These are phyloP conservation scores for Mystacornis crossleyi DNA, from an alignment of 2,113 vertebrate species.

Conservation along the genomic window DNA sequence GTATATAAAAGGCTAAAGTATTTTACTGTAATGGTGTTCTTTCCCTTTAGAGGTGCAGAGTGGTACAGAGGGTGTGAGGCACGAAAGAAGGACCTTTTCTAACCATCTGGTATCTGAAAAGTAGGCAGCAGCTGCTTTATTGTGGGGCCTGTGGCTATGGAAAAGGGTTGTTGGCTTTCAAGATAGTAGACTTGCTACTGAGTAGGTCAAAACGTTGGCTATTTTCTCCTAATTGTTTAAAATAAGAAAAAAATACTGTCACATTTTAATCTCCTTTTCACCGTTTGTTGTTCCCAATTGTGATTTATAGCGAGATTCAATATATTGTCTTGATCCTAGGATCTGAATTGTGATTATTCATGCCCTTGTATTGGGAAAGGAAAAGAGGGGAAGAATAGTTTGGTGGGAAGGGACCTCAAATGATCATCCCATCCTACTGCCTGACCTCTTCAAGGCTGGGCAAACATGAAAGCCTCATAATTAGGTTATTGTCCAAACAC, in stretches of 20 bases:
- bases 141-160: fast-evolving
- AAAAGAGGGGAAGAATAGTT: neutral
- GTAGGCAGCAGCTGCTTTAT: neutral
- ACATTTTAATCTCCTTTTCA: neutral
- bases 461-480: neutral
- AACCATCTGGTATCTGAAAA: neutral
- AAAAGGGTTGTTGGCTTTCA: neutral
- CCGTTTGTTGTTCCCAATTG: fast-evolving
- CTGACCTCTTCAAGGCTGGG: neutral
- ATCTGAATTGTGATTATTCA: neutral
- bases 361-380: neutral
- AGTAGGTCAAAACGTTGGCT: neutral
- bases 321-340: neutral
- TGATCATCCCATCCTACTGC: neutral
- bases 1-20: neutral
- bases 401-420: neutral
- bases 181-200: neutral
- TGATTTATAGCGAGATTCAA: neutral
- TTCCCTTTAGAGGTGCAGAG: neutral
- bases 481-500: neutral
- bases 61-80: neutral
- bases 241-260: too few species aligned
- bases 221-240: too few species aligned
- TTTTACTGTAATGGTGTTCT: neutral
- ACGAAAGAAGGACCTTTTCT: neutral